These are phyloP conservation scores for Plagodis dolabraria DNA, from an alignment of 2,888 invertebrate species.

Conservation along the genomic window DNA sequence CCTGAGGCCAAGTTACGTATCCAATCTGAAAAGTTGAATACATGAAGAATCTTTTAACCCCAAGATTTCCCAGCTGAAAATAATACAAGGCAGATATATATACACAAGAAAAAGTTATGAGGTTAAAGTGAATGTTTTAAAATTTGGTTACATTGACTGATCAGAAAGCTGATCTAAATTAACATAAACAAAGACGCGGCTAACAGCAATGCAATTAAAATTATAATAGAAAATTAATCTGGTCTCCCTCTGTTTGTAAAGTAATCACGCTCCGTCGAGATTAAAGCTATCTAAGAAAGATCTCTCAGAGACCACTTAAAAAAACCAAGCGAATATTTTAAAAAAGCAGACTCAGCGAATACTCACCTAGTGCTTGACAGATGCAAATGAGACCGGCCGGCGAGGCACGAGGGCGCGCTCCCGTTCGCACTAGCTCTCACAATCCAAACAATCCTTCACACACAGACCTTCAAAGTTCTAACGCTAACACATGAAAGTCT, in stretches of 20 bases:
- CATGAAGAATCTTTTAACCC: constrained; percentile 10
- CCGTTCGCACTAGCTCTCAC: constrained; percentile 59
- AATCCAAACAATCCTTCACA: constrained; percentile 74
- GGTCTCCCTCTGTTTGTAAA: constrained; percentile 40
- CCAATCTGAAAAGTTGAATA: constrained; percentile 27
- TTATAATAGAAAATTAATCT: constrained; percentile 40
- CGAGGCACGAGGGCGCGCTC: constrained; percentile 55
- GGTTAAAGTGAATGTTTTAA: too few species aligned
- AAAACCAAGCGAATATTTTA: constrained; percentile 54
- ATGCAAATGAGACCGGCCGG: constrained; percentile 71
- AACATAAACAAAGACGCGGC: constrained; percentile 7
- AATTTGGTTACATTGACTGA: too few species aligned
- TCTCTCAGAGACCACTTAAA: constrained; percentile 48
- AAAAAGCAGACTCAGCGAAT: constrained; percentile 65
- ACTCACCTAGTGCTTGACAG: constrained; percentile 74
- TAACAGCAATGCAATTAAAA: constrained; percentile 38
- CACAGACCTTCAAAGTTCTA: constrained; percentile 59
- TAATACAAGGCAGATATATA: neutral
- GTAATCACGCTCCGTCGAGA: constrained; percentile 48
- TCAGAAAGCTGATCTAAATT: neutral
- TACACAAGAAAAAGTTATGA: neutral
- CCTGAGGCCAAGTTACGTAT: constrained; percentile 28
- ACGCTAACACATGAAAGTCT: constrained; percentile 49
- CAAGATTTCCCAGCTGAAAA: constrained; percentile 5
- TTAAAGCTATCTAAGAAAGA: constrained; percentile 53